Conservation (phyloP, 1,140 invertebrate genomes). For the Hesperophylax magnus region DNA sequence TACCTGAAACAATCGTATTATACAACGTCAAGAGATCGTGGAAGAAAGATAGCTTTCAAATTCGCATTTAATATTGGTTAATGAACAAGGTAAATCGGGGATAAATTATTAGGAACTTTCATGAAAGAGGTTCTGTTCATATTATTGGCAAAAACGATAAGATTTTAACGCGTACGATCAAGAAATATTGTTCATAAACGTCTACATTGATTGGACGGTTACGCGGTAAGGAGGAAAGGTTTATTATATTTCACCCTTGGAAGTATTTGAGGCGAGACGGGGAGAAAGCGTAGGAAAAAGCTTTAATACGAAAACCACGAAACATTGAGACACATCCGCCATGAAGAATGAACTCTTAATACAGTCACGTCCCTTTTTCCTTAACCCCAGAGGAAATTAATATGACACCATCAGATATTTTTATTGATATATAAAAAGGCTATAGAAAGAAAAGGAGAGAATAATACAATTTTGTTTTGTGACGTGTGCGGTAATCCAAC, state of each 20-base stretch:
- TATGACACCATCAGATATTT: constrained; percentile 53
- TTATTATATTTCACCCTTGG: constrained; percentile 27
- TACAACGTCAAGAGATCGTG: too few relatives aligned
- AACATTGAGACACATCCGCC: constrained; percentile 6
- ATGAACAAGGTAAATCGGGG: too few relatives aligned
- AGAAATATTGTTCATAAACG: too few relatives aligned
- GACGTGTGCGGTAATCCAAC: constrained; percentile 15
- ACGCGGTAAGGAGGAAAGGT: constrained; percentile 14
- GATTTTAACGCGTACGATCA: too few relatives aligned
- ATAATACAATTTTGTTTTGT: constrained; percentile 36
- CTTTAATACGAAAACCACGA: constrained; percentile 26
- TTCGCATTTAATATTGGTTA: too few relatives aligned
- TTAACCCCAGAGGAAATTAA: constrained; percentile 56
- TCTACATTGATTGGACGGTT: background rate
- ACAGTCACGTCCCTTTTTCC: constrained; percentile 47
- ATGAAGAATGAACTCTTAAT: constrained; percentile 41
- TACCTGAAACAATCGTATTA: too few relatives aligned
- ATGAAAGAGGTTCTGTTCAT: too few relatives aligned
- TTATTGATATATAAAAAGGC: constrained; percentile 50
- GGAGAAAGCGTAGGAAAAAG: constrained; percentile 19
- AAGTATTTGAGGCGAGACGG: constrained; percentile 9
- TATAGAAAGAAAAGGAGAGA: constrained; percentile 1
- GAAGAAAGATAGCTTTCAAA: too few relatives aligned
- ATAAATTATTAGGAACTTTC: too few relatives aligned
- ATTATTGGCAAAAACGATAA: too few relatives aligned